Evolutionary conservation across 2,888 invertebrate genomes (phyloP).

Genomic region (Acrobeloides nanus): DNA sequence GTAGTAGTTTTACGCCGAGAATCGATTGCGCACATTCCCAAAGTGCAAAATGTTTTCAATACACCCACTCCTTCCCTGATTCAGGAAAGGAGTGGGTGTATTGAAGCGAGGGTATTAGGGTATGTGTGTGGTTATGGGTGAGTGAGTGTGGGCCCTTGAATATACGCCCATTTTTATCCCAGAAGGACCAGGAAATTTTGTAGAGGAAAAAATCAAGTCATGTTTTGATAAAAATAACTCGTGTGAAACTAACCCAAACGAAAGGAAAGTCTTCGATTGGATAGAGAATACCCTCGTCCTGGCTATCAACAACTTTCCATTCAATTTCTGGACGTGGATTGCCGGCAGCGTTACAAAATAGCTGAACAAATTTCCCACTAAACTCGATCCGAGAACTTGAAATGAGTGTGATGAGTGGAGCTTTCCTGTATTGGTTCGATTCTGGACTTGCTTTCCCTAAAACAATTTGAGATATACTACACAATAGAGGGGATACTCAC

Average conservation of each 20-base stretch:
- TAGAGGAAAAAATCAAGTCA: not conserved
- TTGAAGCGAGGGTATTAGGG: too few relatives aligned
- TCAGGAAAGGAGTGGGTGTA: too few relatives aligned
- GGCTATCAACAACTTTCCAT: constrained; percentile 24
- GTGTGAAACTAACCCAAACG: constrained; percentile 11
- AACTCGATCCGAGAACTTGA: constrained; percentile 26
- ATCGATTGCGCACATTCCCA: too few relatives aligned
- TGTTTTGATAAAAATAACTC: not conserved
- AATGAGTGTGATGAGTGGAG: constrained; percentile 28
- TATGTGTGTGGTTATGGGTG: too few relatives aligned
- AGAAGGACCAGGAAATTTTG: too few relatives aligned
- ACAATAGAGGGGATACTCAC: too few relatives aligned
- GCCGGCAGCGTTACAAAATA: constrained; percentile 23
- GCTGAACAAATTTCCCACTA: constrained; percentile 21
- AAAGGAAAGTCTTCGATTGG: constrained; percentile 20
- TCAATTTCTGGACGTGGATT: constrained; percentile 20
- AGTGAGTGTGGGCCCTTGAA: too few relatives aligned
- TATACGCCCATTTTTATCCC: too few relatives aligned
- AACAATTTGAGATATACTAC: too few relatives aligned
- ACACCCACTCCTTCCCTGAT: too few relatives aligned
- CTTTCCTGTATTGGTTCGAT: constrained; percentile 10
- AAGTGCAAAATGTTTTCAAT: too few relatives aligned
- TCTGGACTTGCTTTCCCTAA: constrained; percentile 2
- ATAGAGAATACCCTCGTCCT: constrained; percentile 9
- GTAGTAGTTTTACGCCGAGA: constrained; percentile 5